A percentile compares a stretch with the other conserved stretches of the same genome.
These are phyloP conservation scores for Pyrocephalus nanus DNA, from an alignment of 2,797 vertebrate genomes.

Conservation along the genomic window DNA sequence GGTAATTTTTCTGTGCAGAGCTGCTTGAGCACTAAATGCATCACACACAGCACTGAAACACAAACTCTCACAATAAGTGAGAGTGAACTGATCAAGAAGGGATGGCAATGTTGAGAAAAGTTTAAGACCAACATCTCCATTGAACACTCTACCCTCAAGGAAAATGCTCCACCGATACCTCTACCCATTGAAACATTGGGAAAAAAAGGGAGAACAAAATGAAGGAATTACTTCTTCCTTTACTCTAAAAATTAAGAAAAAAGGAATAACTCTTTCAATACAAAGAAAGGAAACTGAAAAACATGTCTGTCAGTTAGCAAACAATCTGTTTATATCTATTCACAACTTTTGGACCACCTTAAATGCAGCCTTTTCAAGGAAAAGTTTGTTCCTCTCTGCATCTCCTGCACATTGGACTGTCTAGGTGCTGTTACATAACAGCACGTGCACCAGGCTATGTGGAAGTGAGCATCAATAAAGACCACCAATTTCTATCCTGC, in stretches of 20 bases:
- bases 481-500: background rate
- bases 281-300: background rate
- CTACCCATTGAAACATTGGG: background rate
- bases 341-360: background rate
- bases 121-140: background rate
- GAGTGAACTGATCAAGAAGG: background rate
- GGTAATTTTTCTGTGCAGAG: background rate
- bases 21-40: background rate
- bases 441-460: fast-evolving
- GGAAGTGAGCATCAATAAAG: background rate
- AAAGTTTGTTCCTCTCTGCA: background rate
- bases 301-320: background rate
- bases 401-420: background rate
- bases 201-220: background rate
- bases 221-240: background rate
- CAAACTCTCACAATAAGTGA: background rate
- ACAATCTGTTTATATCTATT: background rate
- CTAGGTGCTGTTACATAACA: background rate
- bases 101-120: background rate
- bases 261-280: background rate
- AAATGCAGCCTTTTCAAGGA: background rate
- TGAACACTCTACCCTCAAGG: background rate
- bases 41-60: background rate
- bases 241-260: background rate
- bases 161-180: background rate